These are phyloP conservation scores for Xestia rhomboidea DNA, from an alignment of 2,888 invertebrate genomes.

Conservation along the genomic window DNA sequence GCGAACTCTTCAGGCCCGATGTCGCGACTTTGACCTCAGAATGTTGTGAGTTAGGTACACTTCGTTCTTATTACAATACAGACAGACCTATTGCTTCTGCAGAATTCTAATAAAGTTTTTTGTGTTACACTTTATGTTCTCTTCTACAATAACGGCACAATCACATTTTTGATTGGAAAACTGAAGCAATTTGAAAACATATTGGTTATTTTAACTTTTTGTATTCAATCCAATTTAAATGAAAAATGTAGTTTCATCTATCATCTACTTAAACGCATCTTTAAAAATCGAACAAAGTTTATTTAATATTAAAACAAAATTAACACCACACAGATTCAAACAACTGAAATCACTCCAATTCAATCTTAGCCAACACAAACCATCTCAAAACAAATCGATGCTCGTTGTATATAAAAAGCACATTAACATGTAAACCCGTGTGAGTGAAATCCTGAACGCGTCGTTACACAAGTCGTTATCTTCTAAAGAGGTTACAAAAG, in stretches of 20 bases:
- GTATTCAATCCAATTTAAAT: neutral
- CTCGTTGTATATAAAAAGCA: constrained; percentile 41
- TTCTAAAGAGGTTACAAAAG: constrained; percentile 29
- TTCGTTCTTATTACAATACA: constrained; percentile 26
- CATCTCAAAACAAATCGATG: constrained; percentile 13
- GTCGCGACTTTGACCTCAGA: constrained; percentile 15
- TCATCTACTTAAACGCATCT: neutral
- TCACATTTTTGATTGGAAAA: constrained; percentile 20
- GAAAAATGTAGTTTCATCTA: neutral
- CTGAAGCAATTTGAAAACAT: neutral
- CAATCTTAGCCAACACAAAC: constrained; percentile 9
- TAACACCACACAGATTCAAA: neutral
- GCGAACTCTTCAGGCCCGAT: neutral
- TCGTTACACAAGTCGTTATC: constrained; percentile 55
- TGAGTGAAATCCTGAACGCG: constrained; percentile 44
- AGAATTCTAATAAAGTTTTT: constrained; percentile 11
- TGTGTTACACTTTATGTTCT: neutral
- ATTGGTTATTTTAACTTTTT: neutral
- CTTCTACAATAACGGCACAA: neutral
- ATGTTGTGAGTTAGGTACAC: constrained; percentile 7
- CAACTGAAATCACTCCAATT: constrained; percentile 11
- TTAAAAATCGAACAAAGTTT: neutral
- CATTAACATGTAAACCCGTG: constrained; percentile 47
- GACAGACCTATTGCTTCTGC: neutral
- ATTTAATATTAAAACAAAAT: neutral